These are phyloP conservation scores for Nothoprocta pentlandii DNA, from an alignment of 2,113 vertebrate genomes.

Conservation along the genomic window DNA sequence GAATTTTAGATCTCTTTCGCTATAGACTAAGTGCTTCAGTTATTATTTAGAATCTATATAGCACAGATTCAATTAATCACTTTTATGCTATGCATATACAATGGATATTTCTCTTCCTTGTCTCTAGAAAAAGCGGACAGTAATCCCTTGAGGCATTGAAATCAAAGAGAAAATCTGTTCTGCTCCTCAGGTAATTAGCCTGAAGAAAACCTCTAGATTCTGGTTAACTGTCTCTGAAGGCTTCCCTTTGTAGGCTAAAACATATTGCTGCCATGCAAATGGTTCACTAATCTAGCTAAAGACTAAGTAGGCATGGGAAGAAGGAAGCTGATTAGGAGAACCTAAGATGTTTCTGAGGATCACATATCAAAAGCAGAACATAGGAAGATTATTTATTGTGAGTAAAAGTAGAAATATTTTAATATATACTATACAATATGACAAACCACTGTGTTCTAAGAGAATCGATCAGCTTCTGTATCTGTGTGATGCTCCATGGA, in stretches of 20 bases:
- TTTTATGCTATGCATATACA: not conserved
- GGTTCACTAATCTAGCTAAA: not conserved
- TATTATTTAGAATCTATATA: not conserved
- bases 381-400: not conserved
- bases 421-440: not conserved
- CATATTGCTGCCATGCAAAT: not conserved
- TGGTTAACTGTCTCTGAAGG: not conserved
- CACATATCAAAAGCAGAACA: not conserved
- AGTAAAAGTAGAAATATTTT: not conserved
- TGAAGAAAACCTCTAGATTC: not conserved
- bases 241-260: constrained; percentile 4
- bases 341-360: not conserved
- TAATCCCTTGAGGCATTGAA: constrained; percentile 40
- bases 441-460: not conserved
- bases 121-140: not conserved
- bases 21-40: not conserved
- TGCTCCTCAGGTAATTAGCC: constrained; percentile 13
- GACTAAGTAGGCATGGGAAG: not conserved
- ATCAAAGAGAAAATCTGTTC: constrained; percentile 41
- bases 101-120: not conserved
- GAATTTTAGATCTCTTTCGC: not conserved
- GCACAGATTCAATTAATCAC: not conserved
- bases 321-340: not conserved
- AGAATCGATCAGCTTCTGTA: not conserved
- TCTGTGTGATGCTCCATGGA: not conserved